Evolutionary conservation across 1,140 invertebrate species (phyloP).

Genomic region (Neotoxoptera formosana): DNA sequence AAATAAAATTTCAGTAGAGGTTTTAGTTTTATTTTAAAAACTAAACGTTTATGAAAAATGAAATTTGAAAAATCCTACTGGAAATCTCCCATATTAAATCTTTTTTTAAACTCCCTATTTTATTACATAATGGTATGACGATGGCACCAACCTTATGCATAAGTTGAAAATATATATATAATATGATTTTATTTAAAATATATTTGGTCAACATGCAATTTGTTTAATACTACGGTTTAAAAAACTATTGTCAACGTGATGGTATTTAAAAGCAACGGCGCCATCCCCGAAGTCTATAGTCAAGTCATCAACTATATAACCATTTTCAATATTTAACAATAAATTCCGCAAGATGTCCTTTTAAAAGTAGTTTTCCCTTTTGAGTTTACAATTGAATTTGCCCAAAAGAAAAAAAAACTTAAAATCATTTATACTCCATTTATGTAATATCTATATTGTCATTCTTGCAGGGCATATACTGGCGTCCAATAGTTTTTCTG

Average conservation of each 20-base stretch:
- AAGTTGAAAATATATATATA: not conserved
- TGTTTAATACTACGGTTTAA: not conserved
- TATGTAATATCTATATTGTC: not conserved
- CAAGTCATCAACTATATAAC: not conserved
- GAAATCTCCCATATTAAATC: not conserved
- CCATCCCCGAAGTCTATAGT: not conserved
- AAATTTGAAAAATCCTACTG: too few species aligned
- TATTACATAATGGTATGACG: not conserved
- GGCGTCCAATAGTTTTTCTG: not conserved
- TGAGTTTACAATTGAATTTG: not conserved
- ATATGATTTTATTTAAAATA: not conserved
- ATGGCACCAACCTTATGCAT: not conserved
- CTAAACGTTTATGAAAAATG: not conserved
- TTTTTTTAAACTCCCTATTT: not conserved
- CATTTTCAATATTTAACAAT: constrained; percentile 28
- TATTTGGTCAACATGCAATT: not conserved
- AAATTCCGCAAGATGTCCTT: not conserved
- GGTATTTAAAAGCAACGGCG: constrained; percentile 28
- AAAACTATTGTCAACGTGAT: not conserved
- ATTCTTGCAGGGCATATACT: not conserved
- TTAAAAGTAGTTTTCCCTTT: not conserved
- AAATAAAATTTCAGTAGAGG: too few species aligned
- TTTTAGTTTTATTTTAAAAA: not conserved
- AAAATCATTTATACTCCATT: not conserved
- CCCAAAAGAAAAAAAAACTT: not conserved